Evolutionary conservation across 2,113 vertebrate species (phyloP).

Genomic region (Sebastes fasciatus): DNA sequence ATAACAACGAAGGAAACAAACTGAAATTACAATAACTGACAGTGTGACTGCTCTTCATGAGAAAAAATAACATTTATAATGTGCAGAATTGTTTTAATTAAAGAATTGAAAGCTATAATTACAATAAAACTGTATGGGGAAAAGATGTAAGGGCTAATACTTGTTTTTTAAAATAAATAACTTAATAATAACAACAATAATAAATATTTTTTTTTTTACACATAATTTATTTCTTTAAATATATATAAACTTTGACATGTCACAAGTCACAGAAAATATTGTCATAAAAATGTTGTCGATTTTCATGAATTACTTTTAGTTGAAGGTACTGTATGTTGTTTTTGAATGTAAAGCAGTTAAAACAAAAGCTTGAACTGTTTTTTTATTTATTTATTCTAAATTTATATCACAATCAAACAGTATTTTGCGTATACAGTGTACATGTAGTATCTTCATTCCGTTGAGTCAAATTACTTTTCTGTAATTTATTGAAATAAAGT

Average conservation of each 20-base stretch:
- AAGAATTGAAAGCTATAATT: not conserved
- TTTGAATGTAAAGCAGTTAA: no score
- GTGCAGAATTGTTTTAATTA: not conserved
- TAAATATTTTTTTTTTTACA: not conserved
- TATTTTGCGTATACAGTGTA: no score
- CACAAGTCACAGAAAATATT: not conserved
- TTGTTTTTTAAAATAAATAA: no score
- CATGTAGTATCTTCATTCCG: not conserved
- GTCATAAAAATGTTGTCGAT: not conserved
- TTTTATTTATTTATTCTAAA: not conserved
- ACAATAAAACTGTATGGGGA: not conserved
- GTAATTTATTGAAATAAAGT: not conserved
- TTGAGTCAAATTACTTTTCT: not conserved
- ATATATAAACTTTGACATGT: no score
- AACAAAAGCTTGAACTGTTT: no score
- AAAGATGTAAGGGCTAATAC: not conserved
- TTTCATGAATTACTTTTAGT: no score
- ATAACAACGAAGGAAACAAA: not conserved
- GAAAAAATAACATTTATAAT: not conserved
- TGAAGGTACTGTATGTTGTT: no score
- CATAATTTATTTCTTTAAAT: no score
- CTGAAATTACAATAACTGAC: not conserved
- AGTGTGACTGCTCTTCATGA: not conserved
- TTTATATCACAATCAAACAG: not conserved
- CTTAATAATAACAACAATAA: not conserved